Conservation (phyloP, 2,113 vertebrate genomes). For the Austrofundulus limnaeus region DNA sequence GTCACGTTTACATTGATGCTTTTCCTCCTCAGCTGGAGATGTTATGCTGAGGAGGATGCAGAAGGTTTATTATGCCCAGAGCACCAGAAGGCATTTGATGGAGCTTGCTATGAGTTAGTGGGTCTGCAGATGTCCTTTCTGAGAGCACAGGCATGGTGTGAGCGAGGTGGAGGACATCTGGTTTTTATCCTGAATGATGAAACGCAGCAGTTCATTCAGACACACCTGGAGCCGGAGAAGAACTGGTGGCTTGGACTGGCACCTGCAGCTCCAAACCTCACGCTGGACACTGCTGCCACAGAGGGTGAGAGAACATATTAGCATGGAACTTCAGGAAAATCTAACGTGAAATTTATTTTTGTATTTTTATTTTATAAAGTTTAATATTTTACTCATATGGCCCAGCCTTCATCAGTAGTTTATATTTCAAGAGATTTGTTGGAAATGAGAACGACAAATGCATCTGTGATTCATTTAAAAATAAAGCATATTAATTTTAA, state of each 20-base stretch:
- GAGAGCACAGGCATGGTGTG: slow-evolving; percentile 89
- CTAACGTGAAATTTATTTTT: not conserved
- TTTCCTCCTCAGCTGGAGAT: slow-evolving; percentile 44
- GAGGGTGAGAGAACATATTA: slow-evolving; percentile 67
- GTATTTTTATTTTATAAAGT: not conserved
- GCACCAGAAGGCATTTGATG: slow-evolving; percentile 82
- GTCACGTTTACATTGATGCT: slow-evolving; percentile 48
- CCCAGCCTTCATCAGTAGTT: too few species aligned
- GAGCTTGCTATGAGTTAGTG: slow-evolving; percentile 89
- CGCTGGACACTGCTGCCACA: slow-evolving; percentile 60
- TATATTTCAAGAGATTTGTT: not conserved
- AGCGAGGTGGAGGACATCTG: slow-evolving; percentile 87
- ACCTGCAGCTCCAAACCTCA: slow-evolving; percentile 78
- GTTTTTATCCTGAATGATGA: slow-evolving; percentile 87
- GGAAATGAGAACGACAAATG: not conserved
- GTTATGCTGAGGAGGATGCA: slow-evolving; percentile 50
- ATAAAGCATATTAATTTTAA: not conserved
- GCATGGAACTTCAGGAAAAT: not conserved
- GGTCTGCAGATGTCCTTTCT: slow-evolving; percentile 75
- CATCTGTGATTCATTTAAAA: not conserved
- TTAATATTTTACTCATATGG: too few species aligned
- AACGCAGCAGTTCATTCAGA: slow-evolving; percentile 87
- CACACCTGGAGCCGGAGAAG: slow-evolving; percentile 79
- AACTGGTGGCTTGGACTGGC: slow-evolving; percentile 93
- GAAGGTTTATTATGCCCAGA: slow-evolving; percentile 76